Evolutionary conservation across 2,888 invertebrate genomes (phyloP).

Genomic region (Coremacera marginata): DNA sequence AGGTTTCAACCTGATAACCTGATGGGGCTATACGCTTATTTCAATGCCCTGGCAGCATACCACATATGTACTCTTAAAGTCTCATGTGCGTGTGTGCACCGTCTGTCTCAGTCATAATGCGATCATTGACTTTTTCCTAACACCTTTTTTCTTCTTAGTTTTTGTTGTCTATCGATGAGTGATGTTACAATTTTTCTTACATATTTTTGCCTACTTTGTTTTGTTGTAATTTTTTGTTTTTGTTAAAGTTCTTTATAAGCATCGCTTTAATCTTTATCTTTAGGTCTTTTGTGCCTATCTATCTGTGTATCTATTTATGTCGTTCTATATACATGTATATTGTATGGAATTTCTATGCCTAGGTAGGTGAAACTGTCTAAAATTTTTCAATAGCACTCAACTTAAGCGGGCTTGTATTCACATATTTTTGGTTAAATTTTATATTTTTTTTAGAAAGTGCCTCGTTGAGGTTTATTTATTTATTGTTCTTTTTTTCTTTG

Average conservation of each 20-base stretch:
- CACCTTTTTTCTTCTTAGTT: constrained; percentile 30
- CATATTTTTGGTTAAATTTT: too few species aligned
- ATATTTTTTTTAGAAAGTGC: neutral
- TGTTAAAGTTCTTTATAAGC: neutral
- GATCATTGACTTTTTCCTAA: constrained; percentile 43
- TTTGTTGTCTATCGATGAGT: constrained; percentile 6
- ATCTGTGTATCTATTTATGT: neutral
- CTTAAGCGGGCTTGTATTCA: constrained; percentile 7
- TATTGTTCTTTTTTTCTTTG: neutral
- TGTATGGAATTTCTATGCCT: neutral
- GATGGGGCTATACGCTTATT: too few species aligned
- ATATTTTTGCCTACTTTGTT: neutral
- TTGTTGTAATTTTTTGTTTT: neutral
- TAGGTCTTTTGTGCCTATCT: neutral
- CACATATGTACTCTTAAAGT: neutral
- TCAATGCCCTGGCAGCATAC: neutral
- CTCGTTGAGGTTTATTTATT: neutral
- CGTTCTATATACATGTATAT: neutral
- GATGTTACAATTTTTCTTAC: constrained; percentile 13
- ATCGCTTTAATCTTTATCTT: constrained; percentile 12
- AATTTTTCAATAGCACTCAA: constrained; percentile 11
- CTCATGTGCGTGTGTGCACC: neutral
- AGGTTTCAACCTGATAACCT: neutral
- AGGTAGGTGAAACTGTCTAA: neutral
- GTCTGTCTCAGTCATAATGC: constrained; percentile 27